A percentile compares a stretch with the other conserved stretches of the same genome.
phyloP scores from a whole-genome alignment of 2,888 invertebrate genomes.

The Limnephilus auricula region DNA sequence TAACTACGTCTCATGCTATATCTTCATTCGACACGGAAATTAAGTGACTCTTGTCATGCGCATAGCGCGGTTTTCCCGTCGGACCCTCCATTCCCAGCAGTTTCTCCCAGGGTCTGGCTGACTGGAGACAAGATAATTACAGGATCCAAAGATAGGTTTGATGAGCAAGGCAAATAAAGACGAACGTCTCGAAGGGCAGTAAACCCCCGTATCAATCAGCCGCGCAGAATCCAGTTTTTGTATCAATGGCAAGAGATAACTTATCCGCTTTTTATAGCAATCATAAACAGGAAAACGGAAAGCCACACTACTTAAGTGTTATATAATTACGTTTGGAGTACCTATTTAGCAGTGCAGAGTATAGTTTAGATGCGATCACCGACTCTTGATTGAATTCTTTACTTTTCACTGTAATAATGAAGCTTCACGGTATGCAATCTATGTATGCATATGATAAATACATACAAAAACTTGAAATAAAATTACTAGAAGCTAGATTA shows the following conservation, averaged over 20 bases:
- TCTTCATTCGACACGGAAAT: neutral
- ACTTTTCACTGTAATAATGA: neutral
- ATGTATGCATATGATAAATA: neutral
- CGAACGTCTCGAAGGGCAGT: conserved; percentile 41
- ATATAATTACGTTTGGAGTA: too few species aligned
- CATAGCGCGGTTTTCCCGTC: neutral
- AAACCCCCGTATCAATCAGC: conserved; percentile 51
- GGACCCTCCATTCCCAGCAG: conserved; percentile 43
- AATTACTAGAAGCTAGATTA: neutral
- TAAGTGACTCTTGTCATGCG: neutral
- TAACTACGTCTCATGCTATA: neutral
- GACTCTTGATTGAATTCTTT: neutral
- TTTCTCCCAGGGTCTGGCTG: conserved; percentile 63
- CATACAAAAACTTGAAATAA: neutral
- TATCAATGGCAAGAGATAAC: neutral
- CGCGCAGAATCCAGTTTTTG: conserved; percentile 7
- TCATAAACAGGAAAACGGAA: neutral
- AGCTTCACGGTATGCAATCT: neutral
- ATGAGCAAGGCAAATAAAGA: conserved; percentile 40
- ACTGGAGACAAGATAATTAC: conserved; percentile 65
- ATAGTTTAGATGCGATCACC: neutral
- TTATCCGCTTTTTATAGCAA: neutral
- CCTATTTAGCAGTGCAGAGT: too few species aligned
- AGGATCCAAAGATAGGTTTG: conserved; percentile 52
- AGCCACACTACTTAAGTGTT: neutral